These are phyloP conservation scores for Lucinisca nassula DNA, from an alignment of 2,888 invertebrate species.

Conservation along the genomic window DNA sequence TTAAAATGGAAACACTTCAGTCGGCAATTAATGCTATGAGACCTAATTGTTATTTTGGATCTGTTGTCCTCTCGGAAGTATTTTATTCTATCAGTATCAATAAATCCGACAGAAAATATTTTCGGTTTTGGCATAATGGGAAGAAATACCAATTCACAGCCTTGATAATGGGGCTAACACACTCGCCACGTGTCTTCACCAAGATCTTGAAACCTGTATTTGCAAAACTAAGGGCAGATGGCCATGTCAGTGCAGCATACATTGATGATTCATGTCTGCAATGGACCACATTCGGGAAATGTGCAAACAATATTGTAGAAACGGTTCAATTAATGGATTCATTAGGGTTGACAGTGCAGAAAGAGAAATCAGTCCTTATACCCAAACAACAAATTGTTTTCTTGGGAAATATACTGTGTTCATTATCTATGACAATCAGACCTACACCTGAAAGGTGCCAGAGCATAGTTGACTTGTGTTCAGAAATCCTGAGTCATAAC, in stretches of 20 bases:
- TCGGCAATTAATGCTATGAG: conserved; percentile 33
- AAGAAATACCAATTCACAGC: conserved; percentile 37
- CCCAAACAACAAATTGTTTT: conserved; percentile 58
- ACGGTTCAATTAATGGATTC: conserved; percentile 43
- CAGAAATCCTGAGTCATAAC: not conserved
- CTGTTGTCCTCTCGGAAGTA: conserved; percentile 50
- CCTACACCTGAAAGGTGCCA: conserved; percentile 24
- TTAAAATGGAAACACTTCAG: conserved; percentile 60
- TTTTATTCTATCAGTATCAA: conserved; percentile 45
- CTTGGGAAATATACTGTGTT: conserved; percentile 61
- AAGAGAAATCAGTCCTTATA: conserved; percentile 55
- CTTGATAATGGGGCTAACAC: conserved; percentile 40
- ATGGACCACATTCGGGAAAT: conserved; percentile 25
- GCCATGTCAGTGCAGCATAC: conserved; percentile 33
- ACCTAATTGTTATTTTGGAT: conserved; percentile 47
- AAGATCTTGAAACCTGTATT: conserved; percentile 54
- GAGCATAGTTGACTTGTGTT: not conserved
- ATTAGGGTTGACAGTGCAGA: conserved; percentile 66
- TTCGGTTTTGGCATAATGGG: conserved; percentile 37
- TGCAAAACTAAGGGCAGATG: conserved; percentile 46
- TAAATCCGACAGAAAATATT: conserved; percentile 46
- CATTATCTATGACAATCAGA: conserved; percentile 49
- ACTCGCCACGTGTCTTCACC: conserved; percentile 42
- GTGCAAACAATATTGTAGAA: conserved; percentile 25
- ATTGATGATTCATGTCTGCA: conserved; percentile 58